Evolutionary conservation across 2,888 invertebrate genomes (phyloP), one percentile per base, ranked within the genome.

Genomic region (Leistus spinibarbis): DNA sequence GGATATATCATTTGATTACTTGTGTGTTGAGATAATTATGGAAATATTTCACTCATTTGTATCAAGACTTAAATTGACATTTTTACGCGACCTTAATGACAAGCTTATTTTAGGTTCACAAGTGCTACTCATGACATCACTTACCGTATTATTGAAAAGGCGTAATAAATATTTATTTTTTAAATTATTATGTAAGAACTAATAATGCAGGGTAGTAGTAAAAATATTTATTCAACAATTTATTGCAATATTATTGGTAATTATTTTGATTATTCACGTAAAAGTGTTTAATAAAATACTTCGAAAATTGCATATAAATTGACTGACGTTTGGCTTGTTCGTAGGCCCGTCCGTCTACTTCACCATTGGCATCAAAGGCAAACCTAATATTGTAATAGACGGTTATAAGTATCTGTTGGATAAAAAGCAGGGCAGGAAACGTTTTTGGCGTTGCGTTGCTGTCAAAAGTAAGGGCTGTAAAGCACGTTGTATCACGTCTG

Each of bases 391-490:
- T 17, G 54, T 70, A 53, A 68, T 71, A 24, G 40, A 72, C 23
- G 74, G 76, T 60, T 77, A 65, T 76, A 66, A 56, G n/a, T 78
- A 69, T 70, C 76, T 77, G 22, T 27, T 27, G 19, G 80, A 81
- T 74, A 80, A 78, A 24, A 80, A 78, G 64, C 77, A 77, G 70
- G 56, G 72, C 20, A 79, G 79, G 40, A 79, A 80, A 23, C 81
- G 81, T 0, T 81, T 81, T 67, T 83, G 83, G 82, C 79, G 80
- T 63, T 83, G 83, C 65, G 77, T 79, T 2, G 78, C 77, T 10
- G 80, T 81, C 63, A 79, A 76, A 53, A 81, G 79, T 73, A 79
- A 76, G 2, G 79, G 77, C 73, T 83, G 83, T 74, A 80, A 79
- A 77, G 80, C 81, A 5, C 79, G 81, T 69, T 76, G 81, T 17